Conservation (phyloP, 2,888 invertebrate genomes). For the Tiphia femorata region DNA sequence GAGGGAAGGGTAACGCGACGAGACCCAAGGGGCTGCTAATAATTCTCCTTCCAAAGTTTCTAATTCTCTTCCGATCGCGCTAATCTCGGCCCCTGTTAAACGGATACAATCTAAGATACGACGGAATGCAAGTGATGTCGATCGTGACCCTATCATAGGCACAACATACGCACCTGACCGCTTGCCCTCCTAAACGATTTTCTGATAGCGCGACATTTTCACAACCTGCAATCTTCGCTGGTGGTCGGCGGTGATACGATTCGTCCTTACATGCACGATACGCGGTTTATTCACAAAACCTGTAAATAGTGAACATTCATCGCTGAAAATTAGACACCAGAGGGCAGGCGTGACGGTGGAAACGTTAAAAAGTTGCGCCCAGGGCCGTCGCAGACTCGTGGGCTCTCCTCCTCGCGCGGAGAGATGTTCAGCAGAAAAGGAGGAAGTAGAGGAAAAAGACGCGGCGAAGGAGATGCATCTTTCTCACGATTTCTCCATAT, state of each 20-base stretch:
- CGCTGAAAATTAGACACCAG: conserved; percentile 62
- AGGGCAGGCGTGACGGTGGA: conserved; percentile 57
- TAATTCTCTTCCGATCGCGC: too few relatives aligned
- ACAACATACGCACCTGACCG: conserved; percentile 45
- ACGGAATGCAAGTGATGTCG: conserved; percentile 29
- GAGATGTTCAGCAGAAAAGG: conserved; percentile 13
- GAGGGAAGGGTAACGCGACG: too few relatives aligned
- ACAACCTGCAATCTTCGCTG: conserved; percentile 32
- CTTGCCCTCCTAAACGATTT: conserved; percentile 38
- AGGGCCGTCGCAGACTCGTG: conserved; percentile 50
- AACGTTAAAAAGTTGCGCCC: conserved; percentile 53
- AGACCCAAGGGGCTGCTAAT: too few relatives aligned
- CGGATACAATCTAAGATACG: conserved; percentile 19
- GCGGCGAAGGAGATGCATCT: conserved; percentile 6
- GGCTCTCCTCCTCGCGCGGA: conserved; percentile 15
- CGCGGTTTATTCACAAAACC: conserved; percentile 54
- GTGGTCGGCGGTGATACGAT: conserved; percentile 24
- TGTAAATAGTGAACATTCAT: conserved; percentile 61
- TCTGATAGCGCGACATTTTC: conserved; percentile 37
- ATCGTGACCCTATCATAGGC: conserved; percentile 36
- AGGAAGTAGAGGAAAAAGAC: conserved; percentile 3
- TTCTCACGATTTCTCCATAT: conserved; percentile 33
- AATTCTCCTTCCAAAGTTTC: too few relatives aligned
- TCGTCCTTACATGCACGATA: conserved; percentile 36
- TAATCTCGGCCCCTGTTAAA: conserved; percentile 10